phyloP scores from a whole-genome alignment of 2,797 vertebrate genomes.

The Micropoecilia bifurca region DNA sequence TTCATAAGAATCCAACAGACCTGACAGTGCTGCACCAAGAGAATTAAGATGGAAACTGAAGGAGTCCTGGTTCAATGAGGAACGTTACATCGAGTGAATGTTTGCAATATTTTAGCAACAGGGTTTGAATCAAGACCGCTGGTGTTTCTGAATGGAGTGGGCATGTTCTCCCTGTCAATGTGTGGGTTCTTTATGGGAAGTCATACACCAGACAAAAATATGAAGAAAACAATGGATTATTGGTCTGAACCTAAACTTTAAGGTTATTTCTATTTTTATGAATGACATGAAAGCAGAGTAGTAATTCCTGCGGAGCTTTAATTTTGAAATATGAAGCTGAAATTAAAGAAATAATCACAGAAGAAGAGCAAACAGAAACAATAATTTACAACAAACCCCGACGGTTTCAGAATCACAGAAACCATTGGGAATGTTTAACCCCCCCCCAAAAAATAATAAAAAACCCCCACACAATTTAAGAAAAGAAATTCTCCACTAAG shows the following conservation, averaged over 20 bases:
- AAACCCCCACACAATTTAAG: background rate
- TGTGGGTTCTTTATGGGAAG: background rate
- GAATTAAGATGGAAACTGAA: background rate
- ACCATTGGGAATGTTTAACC: background rate
- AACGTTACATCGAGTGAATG: background rate
- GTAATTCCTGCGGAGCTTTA: background rate
- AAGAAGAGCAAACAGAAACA: background rate
- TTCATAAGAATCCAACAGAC: background rate
- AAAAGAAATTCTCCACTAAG: background rate
- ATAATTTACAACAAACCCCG: background rate
- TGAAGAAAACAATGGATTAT: background rate
- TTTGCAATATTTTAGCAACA: background rate
- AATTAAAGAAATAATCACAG: background rate
- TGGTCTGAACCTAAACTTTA: background rate
- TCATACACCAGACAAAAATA: background rate
- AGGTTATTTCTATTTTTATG: background rate
- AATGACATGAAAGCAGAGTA: background rate
- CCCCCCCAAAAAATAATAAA: background rate
- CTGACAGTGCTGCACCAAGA: background rate
- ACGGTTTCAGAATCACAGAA: background rate
- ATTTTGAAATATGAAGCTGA: background rate
- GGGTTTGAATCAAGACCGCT: background rate
- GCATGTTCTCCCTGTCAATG: background rate
- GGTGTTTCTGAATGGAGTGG: background rate
- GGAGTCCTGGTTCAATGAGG: background rate